Conservation (phyloP, 2,797 vertebrate genomes). For the Acanthopagrus latus region DNA sequence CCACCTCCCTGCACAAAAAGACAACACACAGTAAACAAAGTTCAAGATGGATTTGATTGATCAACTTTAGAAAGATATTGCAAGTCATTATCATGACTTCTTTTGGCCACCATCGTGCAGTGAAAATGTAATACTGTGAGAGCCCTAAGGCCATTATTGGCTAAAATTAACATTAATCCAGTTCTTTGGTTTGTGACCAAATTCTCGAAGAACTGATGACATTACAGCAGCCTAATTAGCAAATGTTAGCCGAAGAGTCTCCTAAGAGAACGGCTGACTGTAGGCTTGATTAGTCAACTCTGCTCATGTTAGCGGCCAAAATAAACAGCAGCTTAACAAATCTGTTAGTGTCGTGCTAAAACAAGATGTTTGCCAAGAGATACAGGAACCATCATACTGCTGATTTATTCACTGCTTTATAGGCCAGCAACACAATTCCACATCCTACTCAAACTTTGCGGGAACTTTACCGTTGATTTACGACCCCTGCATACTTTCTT, state of each 20-base stretch:
- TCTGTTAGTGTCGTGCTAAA: neutral
- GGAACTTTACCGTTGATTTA: constrained; percentile 14
- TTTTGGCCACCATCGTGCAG: too few species aligned
- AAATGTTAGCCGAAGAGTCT: too few species aligned
- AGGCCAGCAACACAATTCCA: neutral
- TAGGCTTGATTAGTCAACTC: neutral
- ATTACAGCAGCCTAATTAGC: neutral
- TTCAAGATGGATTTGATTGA: too few species aligned
- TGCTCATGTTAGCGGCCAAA: neutral
- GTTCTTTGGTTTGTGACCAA: neutral
- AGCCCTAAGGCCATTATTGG: neutral
- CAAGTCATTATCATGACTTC: too few species aligned
- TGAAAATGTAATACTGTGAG: too few species aligned
- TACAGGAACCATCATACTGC: neutral
- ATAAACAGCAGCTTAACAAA: neutral
- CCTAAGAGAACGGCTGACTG: neutral
- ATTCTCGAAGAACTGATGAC: neutral
- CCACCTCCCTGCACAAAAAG: too few species aligned
- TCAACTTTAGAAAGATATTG: too few species aligned
- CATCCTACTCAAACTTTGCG: neutral
- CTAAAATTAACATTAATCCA: neutral
- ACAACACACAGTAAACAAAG: too few species aligned
- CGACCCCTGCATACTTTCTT: neutral
- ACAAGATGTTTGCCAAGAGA: constrained; percentile 21
- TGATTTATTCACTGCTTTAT: constrained; percentile 13